Evolutionary conservation across 2,888 invertebrate genomes (phyloP).

Genomic region (Latrodectus hesperus): DNA sequence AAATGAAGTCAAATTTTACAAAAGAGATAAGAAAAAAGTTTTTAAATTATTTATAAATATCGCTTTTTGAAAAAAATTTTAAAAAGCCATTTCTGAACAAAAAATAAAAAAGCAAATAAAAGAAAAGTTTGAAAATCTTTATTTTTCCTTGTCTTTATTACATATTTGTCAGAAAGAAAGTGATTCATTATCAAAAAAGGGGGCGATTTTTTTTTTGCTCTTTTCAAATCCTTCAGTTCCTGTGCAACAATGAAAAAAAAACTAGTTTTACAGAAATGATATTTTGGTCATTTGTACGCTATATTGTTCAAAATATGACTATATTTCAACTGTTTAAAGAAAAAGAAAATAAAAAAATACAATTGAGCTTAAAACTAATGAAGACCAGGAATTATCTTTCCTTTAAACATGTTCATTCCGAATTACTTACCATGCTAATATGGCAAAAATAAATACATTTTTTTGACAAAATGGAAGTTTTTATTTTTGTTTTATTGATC

Average conservation of each 20-base stretch:
- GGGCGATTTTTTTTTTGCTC: constrained; percentile 16
- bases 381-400: constrained; percentile 17
- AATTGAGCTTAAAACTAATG: constrained; percentile 60
- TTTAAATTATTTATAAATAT: no score
- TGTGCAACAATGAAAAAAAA: not conserved
- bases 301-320: constrained; percentile 65
- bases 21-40: no score
- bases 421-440: constrained; percentile 51
- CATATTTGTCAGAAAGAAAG: constrained; percentile 55
- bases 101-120: constrained; percentile 8
- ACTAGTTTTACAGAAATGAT: not conserved
- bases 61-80: not conserved
- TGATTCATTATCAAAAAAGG: constrained; percentile 49
- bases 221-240: constrained; percentile 8
- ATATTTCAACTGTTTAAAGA: constrained; percentile 32
- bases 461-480: constrained; percentile 27
- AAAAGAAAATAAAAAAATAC: constrained; percentile 29
- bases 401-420: constrained; percentile 14
- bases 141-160: constrained; percentile 42
- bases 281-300: constrained; percentile 52
- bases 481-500: not conserved
- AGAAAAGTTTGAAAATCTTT: constrained; percentile 38
- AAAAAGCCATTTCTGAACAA: constrained; percentile 13
- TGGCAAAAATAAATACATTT: constrained; percentile 56
- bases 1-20: no score